These are phyloP conservation scores for Chascanopsetta lugubris DNA, from an alignment of 2,113 vertebrate species.

Conservation along the genomic window DNA sequence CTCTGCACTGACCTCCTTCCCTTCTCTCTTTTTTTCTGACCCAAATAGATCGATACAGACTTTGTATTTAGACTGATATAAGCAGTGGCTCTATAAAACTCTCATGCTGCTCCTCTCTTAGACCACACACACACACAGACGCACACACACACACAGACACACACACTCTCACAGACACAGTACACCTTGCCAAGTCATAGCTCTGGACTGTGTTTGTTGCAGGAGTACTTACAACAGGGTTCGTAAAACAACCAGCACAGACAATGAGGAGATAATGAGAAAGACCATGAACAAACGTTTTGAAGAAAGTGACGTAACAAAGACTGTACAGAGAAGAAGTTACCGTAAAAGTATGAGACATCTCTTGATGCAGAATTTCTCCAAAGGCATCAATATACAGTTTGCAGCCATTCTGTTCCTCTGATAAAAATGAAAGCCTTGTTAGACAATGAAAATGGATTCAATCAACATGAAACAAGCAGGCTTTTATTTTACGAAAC, in stretches of 20 bases:
- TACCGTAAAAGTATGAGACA: too few relatives aligned
- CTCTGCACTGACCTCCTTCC: constrained; percentile 25
- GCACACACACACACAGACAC: not conserved
- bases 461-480: too few relatives aligned
- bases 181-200: constrained; percentile 21
- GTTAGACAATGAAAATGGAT: too few relatives aligned
- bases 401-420: too few relatives aligned
- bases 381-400: too few relatives aligned
- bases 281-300: not conserved
- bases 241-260: not conserved
- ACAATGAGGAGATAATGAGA: not conserved
- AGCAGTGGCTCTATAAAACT: constrained; percentile 40
- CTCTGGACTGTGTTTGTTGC: constrained; percentile 1
- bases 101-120: constrained; percentile 35
- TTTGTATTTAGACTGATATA: constrained; percentile 50
- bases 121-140: constrained; percentile 10
- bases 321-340: not conserved
- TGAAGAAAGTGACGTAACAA: too few relatives aligned
- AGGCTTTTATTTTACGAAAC: too few relatives aligned
- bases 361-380: too few relatives aligned
- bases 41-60: constrained; percentile 59
- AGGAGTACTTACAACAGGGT: not conserved
- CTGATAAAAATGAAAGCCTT: too few relatives aligned
- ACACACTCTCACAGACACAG: constrained; percentile 22
- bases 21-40: constrained; percentile 4